Evolutionary conservation across 2,113 vertebrate genomes (phyloP).

Genomic region (Myiagra hebetior): DNA sequence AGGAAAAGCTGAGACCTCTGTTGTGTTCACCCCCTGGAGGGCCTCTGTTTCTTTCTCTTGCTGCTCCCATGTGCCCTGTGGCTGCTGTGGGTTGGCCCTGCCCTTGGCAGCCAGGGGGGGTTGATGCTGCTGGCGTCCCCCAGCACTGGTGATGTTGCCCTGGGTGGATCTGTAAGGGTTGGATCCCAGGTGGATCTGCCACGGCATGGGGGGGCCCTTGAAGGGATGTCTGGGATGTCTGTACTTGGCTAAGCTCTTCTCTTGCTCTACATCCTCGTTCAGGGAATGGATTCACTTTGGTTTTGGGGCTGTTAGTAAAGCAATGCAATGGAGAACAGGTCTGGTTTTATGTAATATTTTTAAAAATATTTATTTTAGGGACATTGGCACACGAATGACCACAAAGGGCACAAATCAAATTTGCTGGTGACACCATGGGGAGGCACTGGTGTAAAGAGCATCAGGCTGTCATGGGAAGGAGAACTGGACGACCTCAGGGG

Average conservation of each 20-base stretch:
- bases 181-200: background rate
- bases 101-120: background rate
- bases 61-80: background rate
- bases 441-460: background rate
- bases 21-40: background rate
- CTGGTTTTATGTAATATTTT: background rate
- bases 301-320: background rate
- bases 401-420: background rate
- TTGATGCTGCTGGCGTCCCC: fast-evolving
- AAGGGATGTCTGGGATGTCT: background rate
- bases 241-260: background rate
- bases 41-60: background rate
- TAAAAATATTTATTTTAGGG: background rate
- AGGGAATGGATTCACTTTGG: background rate
- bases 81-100: background rate
- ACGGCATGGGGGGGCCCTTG: fast-evolving
- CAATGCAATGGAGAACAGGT: background rate
- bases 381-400: background rate
- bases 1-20: background rate
- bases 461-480: background rate
- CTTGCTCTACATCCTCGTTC: background rate
- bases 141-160: fast-evolving
- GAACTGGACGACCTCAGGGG: background rate
- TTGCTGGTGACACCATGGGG: background rate
- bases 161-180: background rate